Percentiles rank a stretch among this genome's conserved stretches.
Conservation (phyloP, 2,113 vertebrate genomes). For the Epinephelus fuscoguttatus region DNA sequence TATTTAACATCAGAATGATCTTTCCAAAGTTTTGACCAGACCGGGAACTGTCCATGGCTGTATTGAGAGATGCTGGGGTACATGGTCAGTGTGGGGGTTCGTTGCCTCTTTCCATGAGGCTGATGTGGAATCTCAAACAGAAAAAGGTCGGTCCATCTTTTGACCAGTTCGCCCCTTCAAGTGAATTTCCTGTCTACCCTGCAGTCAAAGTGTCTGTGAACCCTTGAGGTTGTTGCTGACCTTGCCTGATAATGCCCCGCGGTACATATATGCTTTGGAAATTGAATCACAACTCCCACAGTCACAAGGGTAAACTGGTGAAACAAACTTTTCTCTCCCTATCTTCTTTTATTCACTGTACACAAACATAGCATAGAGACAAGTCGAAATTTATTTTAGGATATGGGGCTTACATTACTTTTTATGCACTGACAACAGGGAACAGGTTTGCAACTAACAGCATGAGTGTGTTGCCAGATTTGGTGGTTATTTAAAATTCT, state of each 20-base stretch:
- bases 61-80: neutral
- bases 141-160: conserved; percentile 19
- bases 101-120: conserved; percentile 26
- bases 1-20: conserved; percentile 6
- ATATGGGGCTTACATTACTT: neutral
- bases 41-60: neutral
- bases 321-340: conserved; percentile 67
- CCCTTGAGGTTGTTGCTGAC: conserved; percentile 51
- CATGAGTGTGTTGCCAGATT: conserved; percentile 2
- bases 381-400: conserved; percentile 6
- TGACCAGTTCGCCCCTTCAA: conserved; percentile 53
- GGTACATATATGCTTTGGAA: conserved; percentile 76
- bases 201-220: conserved; percentile 51
- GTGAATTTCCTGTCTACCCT: conserved; percentile 74
- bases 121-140: conserved; percentile 10
- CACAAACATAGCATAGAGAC: neutral
- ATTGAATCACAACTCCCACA: conserved; percentile 85
- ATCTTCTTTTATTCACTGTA: conserved; percentile 54
- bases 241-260: conserved; percentile 43
- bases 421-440: neutral
- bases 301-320: conserved; percentile 79
- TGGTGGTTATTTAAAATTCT: conserved; percentile 14
- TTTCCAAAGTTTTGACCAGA: conserved; percentile 2
- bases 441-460: neutral
- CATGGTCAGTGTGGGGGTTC: neutral